Conservation (phyloP, 2,888 invertebrate species). For the Nasonovia ribisnigri region DNA sequence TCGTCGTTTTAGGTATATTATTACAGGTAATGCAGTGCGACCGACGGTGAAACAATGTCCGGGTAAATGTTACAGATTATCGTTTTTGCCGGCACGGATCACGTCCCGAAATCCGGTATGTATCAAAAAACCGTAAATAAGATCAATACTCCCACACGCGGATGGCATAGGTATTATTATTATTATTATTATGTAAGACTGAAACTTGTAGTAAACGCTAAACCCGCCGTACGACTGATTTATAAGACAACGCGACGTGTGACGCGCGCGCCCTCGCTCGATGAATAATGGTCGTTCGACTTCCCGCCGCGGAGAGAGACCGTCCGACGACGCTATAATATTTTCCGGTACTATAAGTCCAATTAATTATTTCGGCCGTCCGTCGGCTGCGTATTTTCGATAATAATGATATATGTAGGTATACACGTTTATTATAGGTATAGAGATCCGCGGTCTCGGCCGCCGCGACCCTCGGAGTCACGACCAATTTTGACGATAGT, state of each 20-base stretch:
- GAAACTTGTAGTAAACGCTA: not conserved
- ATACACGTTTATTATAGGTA: not conserved
- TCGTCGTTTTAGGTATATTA: not conserved
- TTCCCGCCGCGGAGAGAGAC: not conserved
- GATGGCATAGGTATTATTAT: not conserved
- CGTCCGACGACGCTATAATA: not conserved
- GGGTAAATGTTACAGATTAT: not conserved
- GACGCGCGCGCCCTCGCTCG: not conserved
- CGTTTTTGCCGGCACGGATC: not conserved
- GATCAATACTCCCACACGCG: not conserved
- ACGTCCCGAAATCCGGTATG: not conserved
- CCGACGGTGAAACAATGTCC: not conserved
- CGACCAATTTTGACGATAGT: not conserved
- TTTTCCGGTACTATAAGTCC: not conserved
- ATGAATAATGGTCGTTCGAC: not conserved
- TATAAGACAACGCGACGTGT: not conserved
- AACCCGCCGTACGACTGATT: not conserved
- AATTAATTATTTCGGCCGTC: not conserved
- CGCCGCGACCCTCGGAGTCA: not conserved
- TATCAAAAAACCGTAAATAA: not conserved
- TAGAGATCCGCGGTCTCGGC: not conserved
- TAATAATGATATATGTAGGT: not conserved
- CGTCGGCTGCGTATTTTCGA: not conserved
- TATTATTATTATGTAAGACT: not conserved
- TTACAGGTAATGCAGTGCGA: not conserved